Percentiles rank a stretch among this genome's conserved stretches.
phyloP scores from a whole-genome alignment of 1,140 invertebrate species.

The Drosophila leontia region DNA sequence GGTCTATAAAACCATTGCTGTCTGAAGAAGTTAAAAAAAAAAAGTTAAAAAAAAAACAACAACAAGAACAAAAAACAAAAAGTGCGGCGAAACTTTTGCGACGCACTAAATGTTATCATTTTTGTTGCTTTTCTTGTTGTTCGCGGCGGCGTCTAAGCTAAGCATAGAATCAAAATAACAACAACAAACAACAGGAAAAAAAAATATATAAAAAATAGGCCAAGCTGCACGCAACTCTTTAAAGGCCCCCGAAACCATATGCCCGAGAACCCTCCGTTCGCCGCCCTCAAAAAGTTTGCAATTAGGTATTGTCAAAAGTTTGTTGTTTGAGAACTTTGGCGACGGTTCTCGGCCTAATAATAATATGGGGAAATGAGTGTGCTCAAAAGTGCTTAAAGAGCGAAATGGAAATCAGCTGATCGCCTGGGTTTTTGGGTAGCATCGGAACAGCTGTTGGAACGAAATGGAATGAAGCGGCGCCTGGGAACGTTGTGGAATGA shows the following conservation, averaged over 20 bases:
- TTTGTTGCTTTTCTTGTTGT: constrained; percentile 58
- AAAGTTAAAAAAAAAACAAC: constrained; percentile 18
- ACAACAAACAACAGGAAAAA: not conserved
- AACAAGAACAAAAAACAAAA: constrained; percentile 41
- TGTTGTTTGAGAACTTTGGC: constrained; percentile 73
- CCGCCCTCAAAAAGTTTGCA: constrained; percentile 73
- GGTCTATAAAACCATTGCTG: constrained; percentile 61
- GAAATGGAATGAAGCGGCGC: not conserved
- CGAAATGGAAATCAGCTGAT: constrained; percentile 57
- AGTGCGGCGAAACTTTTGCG: constrained; percentile 72
- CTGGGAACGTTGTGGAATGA: not conserved
- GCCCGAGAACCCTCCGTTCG: constrained; percentile 9
- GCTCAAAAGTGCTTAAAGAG: constrained; percentile 55
- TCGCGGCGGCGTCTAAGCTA: constrained; percentile 58
- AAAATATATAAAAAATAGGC: constrained; percentile 57
- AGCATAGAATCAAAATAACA: constrained; percentile 35
- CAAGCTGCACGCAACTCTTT: constrained; percentile 68
- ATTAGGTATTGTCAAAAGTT: constrained; percentile 83
- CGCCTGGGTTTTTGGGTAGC: constrained; percentile 16
- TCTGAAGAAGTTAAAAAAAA: constrained; percentile 65
- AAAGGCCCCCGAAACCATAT: constrained; percentile 47
- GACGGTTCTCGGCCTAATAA: constrained; percentile 72
- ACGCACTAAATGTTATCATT: constrained; percentile 81
- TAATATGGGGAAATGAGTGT: constrained; percentile 53
- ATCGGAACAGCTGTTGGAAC: constrained; percentile 30